phyloP scores from a whole-genome alignment of 2,888 invertebrate species.

The Thecocarcelia acutangulata region DNA sequence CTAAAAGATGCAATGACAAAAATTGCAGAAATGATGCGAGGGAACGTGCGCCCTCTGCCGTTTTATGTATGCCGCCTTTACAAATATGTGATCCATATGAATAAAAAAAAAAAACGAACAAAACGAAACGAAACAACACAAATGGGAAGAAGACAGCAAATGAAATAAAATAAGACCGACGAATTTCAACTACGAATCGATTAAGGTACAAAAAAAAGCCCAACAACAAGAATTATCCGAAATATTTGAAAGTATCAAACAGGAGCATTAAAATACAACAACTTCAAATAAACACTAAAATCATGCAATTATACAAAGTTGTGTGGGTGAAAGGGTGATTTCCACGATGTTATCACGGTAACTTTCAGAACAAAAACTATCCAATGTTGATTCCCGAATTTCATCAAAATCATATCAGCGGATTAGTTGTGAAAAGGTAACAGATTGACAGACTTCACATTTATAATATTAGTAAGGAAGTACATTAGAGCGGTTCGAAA shows the following conservation, averaged over 20 bases:
- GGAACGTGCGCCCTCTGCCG: conserved; percentile 71
- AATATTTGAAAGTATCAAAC: conserved; percentile 50
- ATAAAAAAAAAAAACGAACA: conserved; percentile 1
- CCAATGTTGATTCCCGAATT: too few relatives aligned
- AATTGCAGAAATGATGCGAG: conserved; percentile 72
- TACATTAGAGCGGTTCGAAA: too few relatives aligned
- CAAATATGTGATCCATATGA: conserved; percentile 43
- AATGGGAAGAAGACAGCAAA: conserved; percentile 46
- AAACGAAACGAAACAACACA: background rate
- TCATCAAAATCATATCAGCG: too few relatives aligned
- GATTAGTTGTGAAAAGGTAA: too few relatives aligned
- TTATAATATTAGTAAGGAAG: too few relatives aligned
- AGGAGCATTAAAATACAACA: conserved; percentile 58
- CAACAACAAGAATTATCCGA: conserved; percentile 33
- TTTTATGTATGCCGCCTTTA: conserved; percentile 70
- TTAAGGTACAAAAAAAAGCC: conserved; percentile 35
- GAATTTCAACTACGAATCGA: conserved; percentile 42
- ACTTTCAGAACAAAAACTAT: too few relatives aligned
- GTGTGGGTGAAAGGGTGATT: conserved; percentile 1
- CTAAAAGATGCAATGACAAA: conserved; percentile 71
- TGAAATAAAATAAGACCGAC: conserved; percentile 65
- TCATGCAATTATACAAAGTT: conserved; percentile 51
- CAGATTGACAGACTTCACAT: too few relatives aligned
- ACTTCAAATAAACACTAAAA: conserved; percentile 50
- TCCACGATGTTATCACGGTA: background rate